Evolutionary conservation across 53 echinoderm and acorn worm species (phyloP), one percentile per base, ranked within the genome.

Genomic region (Patiria pectinifera): DNA sequence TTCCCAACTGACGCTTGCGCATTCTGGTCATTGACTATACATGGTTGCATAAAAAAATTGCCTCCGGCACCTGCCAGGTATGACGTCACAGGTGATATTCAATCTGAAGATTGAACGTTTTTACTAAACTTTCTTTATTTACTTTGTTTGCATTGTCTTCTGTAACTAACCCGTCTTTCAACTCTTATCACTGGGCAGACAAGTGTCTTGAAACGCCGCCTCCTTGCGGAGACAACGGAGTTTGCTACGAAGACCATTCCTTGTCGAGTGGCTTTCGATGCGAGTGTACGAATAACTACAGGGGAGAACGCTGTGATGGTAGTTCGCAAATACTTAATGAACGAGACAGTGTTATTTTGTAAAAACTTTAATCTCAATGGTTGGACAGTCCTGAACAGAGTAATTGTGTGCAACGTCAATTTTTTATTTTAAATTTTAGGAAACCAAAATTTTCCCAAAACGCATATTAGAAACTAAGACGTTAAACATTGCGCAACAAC

Each of bases 231-330:
- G 48, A 47, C 5, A 21, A 90, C 48, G 90, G 90, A 21, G 14
- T 80, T 26, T 90, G 90, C 48, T 3, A 8, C 3, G 66, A 48
- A 22, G 90, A 90, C 43, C 90, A 90, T 35, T 43, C 81, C 9
- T n/a, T 49, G 4, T 24, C 49, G 12, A 14, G 48, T 7, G 90
- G 90, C 23, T 80, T 69, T 53, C 80, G 25, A 11, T 90, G 90
- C 69, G 35, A 63, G 1, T 90, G 90, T 46, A 24, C 46, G 21
- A 62, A 80, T 2, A 66, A 45, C 12, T 90, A 81, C 69, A 21
- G 4, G 11, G 90, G 90, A 14, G 49, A 70, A 11, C 47, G 26
- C 21, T 90, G 90, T 81, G 82, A 90, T 25, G 45, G 90, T 90
- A 89, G 66, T 66, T 66, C 3, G 66, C 53, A 53, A 53, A 53